A percentile compares a stretch with the other conserved stretches of the same genome.
phyloP scores from a whole-genome alignment of 2,888 invertebrate species.

The Elmis aenea region DNA sequence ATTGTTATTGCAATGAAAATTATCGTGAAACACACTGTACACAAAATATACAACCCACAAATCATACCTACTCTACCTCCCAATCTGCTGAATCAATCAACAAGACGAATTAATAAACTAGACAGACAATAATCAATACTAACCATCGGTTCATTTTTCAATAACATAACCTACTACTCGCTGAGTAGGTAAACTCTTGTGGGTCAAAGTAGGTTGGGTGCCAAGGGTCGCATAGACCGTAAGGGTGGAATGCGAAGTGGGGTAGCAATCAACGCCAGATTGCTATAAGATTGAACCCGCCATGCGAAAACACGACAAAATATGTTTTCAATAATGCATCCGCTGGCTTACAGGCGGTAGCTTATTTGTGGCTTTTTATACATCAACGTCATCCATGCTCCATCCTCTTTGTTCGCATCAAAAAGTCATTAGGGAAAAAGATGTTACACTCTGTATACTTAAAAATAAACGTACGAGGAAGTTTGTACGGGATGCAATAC shows the following conservation, averaged over 20 bases:
- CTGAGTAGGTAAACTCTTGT: no score
- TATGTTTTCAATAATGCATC: constrained; percentile 43
- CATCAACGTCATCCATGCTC: constrained; percentile 19
- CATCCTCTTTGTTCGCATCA: constrained; percentile 18
- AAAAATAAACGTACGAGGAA: constrained; percentile 16
- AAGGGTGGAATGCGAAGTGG: constrained; percentile 21
- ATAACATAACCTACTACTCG: no score
- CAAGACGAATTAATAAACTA: no score
- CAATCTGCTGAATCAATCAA: no score
- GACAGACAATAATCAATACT: no score
- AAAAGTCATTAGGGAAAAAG: constrained; percentile 18
- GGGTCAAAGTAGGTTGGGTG: constrained; percentile 8
- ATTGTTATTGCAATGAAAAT: no score
- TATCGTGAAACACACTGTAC: no score
- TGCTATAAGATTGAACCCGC: constrained; percentile 38
- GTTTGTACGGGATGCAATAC: constrained; percentile 15
- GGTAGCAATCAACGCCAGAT: constrained; percentile 39
- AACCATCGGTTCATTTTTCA: no score
- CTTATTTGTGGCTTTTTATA: constrained; percentile 35
- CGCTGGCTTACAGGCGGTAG: constrained; percentile 31
- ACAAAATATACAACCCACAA: no score
- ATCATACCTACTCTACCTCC: no score
- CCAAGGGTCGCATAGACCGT: constrained; percentile 4
- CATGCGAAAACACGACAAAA: constrained; percentile 37
- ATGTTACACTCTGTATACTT: constrained; percentile 8